Evolutionary conservation across 2,888 invertebrate species (phyloP), one percentile per base, ranked within the genome.

Genomic region (Clepsis dumicolana): DNA sequence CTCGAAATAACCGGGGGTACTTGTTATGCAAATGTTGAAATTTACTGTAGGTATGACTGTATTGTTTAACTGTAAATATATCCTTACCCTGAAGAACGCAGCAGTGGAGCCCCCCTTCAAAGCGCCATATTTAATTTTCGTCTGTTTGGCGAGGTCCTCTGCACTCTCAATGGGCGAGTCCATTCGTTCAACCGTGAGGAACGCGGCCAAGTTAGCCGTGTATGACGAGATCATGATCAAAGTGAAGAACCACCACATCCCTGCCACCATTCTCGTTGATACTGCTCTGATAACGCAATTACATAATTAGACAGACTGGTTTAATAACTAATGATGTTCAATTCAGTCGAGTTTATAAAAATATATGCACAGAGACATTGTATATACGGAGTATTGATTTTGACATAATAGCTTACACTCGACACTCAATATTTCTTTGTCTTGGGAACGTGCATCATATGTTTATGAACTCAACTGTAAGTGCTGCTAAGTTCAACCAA

Each of bases 221-320:
- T 99, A 99, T 7, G 98, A 98, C 0, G 98, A 98, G 76, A 98
- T 98, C 97, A 99, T 98, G 79, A 98, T 98, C 57, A 98, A 92
- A 0, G 98, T 98, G 89, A 98, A 98, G 89, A 98, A 98, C 98
- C 98, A 98, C 97, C 97, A 97, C 95, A 98, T 98, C 41, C 98
- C 98, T 1, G 97, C 97, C 10, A 98, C 96, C 95, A 98, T 96
- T 72, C 98, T 94, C 0, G 98, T 98, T 0, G 97, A 97, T 14
- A 97, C 96, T 50, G 98, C 97, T 90, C 97, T 97, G 87, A 70
- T 38, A 24, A 57, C 32, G 44, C 25, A 62, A 60, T 67, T 50
- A 63, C 12, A 53, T 53, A 60, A 38, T 57, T 35, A 54, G 27
- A 41, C 4, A 12, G 10, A 2, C 8, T 18, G 16, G 5, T 4